phyloP scores from a whole-genome alignment of 2,113 vertebrate genomes.

The Geococcyx californianus region DNA sequence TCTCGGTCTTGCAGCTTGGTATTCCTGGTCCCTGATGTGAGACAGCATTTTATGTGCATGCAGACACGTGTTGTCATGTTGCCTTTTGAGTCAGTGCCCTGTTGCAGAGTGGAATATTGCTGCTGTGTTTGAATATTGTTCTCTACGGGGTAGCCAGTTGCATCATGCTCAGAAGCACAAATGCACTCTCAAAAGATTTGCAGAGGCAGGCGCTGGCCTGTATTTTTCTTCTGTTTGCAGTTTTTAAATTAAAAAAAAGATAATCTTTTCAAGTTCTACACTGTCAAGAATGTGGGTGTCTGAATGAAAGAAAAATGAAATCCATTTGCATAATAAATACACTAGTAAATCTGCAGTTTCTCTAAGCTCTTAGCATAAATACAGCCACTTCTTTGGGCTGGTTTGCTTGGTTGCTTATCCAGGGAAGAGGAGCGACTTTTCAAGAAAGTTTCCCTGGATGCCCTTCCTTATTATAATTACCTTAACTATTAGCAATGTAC shows the following conservation, averaged over 20 bases:
- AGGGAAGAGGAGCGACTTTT: not conserved
- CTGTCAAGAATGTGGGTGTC: slow-evolving; percentile 61
- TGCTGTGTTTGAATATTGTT: not conserved
- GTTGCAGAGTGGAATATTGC: not conserved
- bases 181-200: not conserved
- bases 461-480: not conserved
- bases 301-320: slow-evolving; percentile 59
- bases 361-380: not conserved
- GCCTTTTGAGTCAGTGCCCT: not conserved
- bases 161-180: not conserved
- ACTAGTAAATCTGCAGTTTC: not conserved
- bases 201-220: slow-evolving; percentile 43
- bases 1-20: not conserved
- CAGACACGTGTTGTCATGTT: not conserved
- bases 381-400: not conserved
- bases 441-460: not conserved
- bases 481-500: not conserved
- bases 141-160: not conserved
- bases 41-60: not conserved
- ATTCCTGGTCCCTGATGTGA: not conserved
- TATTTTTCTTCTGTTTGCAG: slow-evolving; percentile 18
- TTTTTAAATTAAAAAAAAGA: slow-evolving; percentile 27
- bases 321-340: slow-evolving; percentile 48
- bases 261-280: slow-evolving; percentile 45
- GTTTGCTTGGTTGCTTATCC: not conserved